Percentiles rank a stretch among this genome's conserved stretches.
Conservation (phyloP, 2,888 invertebrate species). For the Anoplius nigerrimus region DNA sequence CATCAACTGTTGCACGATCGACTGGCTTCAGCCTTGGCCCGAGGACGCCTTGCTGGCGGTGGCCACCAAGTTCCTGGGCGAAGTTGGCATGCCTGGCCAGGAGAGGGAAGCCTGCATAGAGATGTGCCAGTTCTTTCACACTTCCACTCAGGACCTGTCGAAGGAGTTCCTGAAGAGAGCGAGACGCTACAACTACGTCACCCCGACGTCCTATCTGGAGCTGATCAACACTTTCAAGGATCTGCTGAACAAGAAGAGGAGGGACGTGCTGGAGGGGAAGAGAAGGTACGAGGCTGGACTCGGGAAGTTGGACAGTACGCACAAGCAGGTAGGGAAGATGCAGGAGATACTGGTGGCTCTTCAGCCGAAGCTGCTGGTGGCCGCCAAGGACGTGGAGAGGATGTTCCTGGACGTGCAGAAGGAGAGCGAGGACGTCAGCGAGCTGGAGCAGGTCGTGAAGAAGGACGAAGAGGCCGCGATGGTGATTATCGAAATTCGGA, state of each 20-base stretch:
- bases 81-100: constrained; percentile 84
- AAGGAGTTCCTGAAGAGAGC: constrained; percentile 80
- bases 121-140: constrained; percentile 93
- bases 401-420: constrained; percentile 91
- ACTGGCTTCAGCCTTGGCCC: constrained; percentile 98
- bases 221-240: constrained; percentile 92
- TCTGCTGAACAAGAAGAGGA: constrained; percentile 85
- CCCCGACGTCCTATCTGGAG: constrained; percentile 95
- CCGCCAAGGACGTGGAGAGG: constrained; percentile 91
- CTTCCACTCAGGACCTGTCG: constrained; percentile 86
- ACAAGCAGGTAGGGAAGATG: constrained; percentile 88
- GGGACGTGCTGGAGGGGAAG: constrained; percentile 81
- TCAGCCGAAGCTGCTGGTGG: constrained; percentile 90
- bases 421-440: constrained; percentile 90
- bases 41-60: constrained; percentile 94
- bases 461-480: constrained; percentile 87
- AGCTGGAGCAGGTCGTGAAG: constrained; percentile 87
- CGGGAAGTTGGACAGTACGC: constrained; percentile 89
- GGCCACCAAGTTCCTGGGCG: constrained; percentile 85
- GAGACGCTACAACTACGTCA: constrained; percentile 90
- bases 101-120: constrained; percentile 88
- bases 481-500: too few species aligned
- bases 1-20: constrained; percentile 96
- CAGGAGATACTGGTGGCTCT: constrained; percentile 89
- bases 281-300: constrained; percentile 90